phyloP scores from a whole-genome alignment of 2,113 vertebrate species.

The Hystrix cristata region DNA sequence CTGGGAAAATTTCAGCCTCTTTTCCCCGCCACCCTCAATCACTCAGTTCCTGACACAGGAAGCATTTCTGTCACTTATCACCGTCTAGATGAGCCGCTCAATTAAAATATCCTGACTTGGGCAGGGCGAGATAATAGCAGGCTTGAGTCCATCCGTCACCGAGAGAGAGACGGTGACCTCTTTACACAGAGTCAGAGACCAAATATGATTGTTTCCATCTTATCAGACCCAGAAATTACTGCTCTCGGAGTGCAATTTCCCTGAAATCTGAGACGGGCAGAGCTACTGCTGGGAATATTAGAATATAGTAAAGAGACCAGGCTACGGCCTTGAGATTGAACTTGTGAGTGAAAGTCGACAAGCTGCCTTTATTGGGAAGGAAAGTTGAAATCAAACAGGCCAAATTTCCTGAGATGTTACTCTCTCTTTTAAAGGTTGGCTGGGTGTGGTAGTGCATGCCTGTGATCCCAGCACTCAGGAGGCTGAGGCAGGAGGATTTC shows the following conservation, averaged over 20 bases:
- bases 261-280: background rate
- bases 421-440: rapidly evolving
- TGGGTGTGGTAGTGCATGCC: background rate
- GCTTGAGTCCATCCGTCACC: background rate
- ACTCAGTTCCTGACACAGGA: background rate
- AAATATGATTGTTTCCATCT: background rate
- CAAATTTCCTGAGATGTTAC: background rate
- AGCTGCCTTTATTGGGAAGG: rapidly evolving
- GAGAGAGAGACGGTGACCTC: slow-evolving; percentile 18
- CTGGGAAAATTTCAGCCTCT: background rate
- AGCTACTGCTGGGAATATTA: background rate
- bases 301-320: rapidly evolving
- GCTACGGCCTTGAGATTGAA: background rate
- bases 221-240: background rate
- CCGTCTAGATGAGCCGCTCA: background rate
- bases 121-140: background rate
- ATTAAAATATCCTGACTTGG: background rate
- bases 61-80: background rate
- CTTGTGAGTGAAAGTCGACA: background rate
- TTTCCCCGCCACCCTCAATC: background rate
- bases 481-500: background rate
- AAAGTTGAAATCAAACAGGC: background rate
- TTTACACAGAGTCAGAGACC: background rate
- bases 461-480: background rate
- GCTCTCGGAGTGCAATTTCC: background rate